phyloP scores from a whole-genome alignment of 1,140 invertebrate genomes.

The Drosophila obscura region DNA sequence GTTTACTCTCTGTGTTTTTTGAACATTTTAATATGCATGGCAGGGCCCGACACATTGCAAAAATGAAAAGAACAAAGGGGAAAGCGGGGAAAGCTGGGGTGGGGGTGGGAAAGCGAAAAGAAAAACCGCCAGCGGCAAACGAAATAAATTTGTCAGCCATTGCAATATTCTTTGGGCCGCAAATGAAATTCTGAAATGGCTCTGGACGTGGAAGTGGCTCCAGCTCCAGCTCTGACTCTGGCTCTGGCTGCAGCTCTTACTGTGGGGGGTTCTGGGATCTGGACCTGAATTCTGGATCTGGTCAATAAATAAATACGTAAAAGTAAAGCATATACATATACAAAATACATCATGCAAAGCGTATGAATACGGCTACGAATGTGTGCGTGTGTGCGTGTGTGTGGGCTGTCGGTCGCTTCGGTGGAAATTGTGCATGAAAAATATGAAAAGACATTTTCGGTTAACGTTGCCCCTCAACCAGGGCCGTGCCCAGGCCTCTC shows the following conservation, averaged over 20 bases:
- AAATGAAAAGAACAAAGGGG: slow-evolving; percentile 54
- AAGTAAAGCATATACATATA: slow-evolving; percentile 51
- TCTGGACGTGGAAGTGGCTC: neutral
- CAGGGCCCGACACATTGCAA: slow-evolving; percentile 65
- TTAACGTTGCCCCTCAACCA: slow-evolving; percentile 46
- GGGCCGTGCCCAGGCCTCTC: slow-evolving; percentile 15
- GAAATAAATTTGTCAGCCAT: slow-evolving; percentile 81
- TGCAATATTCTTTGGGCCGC: slow-evolving; percentile 71
- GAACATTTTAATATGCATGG: slow-evolving; percentile 80
- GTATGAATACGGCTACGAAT: slow-evolving; percentile 18
- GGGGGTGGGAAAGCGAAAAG: slow-evolving; percentile 23
- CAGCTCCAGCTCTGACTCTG: slow-evolving; percentile 14
- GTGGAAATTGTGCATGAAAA: slow-evolving; percentile 76
- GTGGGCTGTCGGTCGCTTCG: neutral
- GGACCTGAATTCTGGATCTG: slow-evolving; percentile 21
- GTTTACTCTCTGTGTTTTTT: slow-evolving; percentile 46
- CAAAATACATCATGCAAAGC: slow-evolving; percentile 21
- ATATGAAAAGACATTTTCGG: slow-evolving; percentile 76
- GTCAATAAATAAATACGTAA: slow-evolving; percentile 76
- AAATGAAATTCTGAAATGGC: slow-evolving; percentile 40
- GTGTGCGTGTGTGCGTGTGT: no score
- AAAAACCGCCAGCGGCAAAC: slow-evolving; percentile 69
- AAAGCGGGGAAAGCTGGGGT: neutral
- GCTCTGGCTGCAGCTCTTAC: slow-evolving; percentile 27
- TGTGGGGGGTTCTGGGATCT: slow-evolving; percentile 16